Evolutionary conservation across 2,113 vertebrate genomes (phyloP).

Genomic region (Fregetta grallaria): DNA sequence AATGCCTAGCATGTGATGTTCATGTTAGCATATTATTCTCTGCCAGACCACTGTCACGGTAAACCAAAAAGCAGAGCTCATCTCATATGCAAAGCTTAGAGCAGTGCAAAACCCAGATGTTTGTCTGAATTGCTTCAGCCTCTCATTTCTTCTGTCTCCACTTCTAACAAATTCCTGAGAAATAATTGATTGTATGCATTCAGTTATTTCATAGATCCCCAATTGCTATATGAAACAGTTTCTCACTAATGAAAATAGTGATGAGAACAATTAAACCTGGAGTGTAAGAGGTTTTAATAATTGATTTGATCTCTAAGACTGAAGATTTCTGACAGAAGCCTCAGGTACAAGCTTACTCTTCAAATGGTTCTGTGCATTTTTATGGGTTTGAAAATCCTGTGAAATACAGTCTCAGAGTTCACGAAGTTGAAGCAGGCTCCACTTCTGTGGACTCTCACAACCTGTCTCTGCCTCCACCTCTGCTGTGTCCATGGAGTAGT

Average conservation of each 20-base stretch:
- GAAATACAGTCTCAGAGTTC: not conserved
- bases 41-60: not conserved
- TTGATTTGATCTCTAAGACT: not conserved
- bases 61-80: not conserved
- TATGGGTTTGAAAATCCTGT: not conserved
- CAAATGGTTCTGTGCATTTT: not conserved
- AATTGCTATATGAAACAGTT: not conserved
- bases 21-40: not conserved
- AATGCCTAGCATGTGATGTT: not conserved
- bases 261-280: not conserved
- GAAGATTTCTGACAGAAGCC: not conserved
- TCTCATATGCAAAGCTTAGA: not conserved
- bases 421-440: not conserved
- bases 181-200: not conserved
- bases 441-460: not conserved
- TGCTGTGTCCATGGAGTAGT: no score
- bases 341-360: not conserved
- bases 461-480: not conserved
- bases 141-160: not conserved
- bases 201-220: not conserved
- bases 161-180: not conserved
- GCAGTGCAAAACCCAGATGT: not conserved
- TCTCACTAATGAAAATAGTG: not conserved
- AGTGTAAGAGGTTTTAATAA: not conserved
- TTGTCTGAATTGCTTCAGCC: not conserved